Evolutionary conservation across 2,888 invertebrate genomes (phyloP).

Genomic region (Rhabditoides inermis): DNA sequence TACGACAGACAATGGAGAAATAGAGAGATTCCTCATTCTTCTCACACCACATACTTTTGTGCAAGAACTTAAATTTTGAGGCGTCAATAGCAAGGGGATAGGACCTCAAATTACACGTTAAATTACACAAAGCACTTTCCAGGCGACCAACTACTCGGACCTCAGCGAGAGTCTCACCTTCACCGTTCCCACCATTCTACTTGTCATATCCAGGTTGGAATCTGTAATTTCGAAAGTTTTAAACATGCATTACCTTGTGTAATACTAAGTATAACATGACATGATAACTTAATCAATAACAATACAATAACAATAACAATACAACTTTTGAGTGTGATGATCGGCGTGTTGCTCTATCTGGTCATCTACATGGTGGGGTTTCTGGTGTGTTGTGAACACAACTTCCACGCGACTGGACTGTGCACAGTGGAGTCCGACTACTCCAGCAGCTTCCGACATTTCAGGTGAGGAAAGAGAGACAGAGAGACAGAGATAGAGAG

Average conservation of each 20-base stretch:
- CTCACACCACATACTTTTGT: too few relatives aligned
- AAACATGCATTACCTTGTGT: too few relatives aligned
- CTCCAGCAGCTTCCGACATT: constrained; percentile 17
- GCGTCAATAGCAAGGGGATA: too few relatives aligned
- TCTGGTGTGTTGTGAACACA: constrained; percentile 36
- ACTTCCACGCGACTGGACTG: constrained; percentile 11
- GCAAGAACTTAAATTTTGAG: too few relatives aligned
- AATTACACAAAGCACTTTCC: too few relatives aligned
- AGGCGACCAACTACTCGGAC: constrained; percentile 30
- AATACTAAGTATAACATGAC: too few relatives aligned
- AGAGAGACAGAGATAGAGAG: neutral
- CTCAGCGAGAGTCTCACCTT: constrained; percentile 24
- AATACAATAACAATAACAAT: too few relatives aligned
- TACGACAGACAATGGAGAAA: too few relatives aligned
- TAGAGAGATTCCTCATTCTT: too few relatives aligned
- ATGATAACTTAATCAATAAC: too few relatives aligned
- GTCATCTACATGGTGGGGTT: constrained; percentile 37
- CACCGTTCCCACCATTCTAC: constrained; percentile 19
- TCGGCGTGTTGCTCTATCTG: constrained; percentile 29
- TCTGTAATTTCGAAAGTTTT: neutral
- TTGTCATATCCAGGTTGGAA: constrained; percentile 27
- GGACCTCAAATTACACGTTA: too few relatives aligned
- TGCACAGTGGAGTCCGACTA: constrained; percentile 22
- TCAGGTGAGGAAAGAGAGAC: constrained; percentile 13
- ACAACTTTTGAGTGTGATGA: constrained; percentile 19